Percentiles rank a stretch among this genome's conserved stretches.
phyloP scores from a whole-genome alignment of 2,113 vertebrate species.

The Herpetotheres cachinnans region DNA sequence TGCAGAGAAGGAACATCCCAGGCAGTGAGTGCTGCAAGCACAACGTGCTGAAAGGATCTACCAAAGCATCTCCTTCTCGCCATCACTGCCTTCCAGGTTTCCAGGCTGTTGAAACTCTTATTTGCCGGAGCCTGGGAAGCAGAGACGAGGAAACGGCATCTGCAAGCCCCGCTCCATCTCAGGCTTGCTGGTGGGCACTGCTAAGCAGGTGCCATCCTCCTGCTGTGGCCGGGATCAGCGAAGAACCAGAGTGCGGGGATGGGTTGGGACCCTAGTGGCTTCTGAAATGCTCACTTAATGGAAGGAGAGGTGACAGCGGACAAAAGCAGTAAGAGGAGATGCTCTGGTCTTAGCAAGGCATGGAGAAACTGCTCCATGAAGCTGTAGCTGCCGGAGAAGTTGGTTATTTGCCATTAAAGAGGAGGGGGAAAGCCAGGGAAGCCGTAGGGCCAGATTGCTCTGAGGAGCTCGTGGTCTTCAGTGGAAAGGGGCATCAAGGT shows the following conservation, averaged over 20 bases:
- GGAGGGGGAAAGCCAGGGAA: not conserved
- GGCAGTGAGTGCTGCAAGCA: not conserved
- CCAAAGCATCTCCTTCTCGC: not conserved
- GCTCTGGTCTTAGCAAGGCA: not conserved
- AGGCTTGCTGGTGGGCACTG: not conserved
- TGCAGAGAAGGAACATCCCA: not conserved
- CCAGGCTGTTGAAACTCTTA: not conserved
- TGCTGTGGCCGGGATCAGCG: rapidly evolving
- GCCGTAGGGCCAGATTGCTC: not conserved
- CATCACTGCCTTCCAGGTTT: rapidly evolving
- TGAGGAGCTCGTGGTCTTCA: not conserved
- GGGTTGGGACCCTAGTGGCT: not conserved
- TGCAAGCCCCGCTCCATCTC: not conserved
- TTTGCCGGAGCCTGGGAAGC: not conserved
- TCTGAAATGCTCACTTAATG: not conserved
- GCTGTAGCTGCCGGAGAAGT: not conserved
- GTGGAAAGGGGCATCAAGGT: not conserved
- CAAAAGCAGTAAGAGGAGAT: not conserved
- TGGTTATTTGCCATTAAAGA: not conserved
- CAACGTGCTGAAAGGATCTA: not conserved
- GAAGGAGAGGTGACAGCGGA: not conserved
- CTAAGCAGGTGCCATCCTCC: not conserved
- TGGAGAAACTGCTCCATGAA: not conserved
- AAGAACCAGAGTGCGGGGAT: not conserved
- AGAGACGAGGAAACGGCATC: not conserved